Conservation (phyloP, 2,888 invertebrate genomes). For the Sinelater perroti region DNA sequence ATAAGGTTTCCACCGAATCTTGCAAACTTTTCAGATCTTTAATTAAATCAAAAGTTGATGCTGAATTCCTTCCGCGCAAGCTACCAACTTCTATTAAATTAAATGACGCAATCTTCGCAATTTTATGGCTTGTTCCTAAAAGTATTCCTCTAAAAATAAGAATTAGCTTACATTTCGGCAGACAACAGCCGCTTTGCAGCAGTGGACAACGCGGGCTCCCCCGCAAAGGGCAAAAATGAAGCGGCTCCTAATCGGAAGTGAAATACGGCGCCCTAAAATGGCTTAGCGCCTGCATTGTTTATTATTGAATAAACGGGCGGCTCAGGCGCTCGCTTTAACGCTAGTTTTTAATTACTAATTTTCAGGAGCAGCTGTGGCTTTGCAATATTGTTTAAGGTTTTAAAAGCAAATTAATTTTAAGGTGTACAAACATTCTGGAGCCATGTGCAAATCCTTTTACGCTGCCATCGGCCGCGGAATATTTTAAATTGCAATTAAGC, state of each 20-base stretch:
- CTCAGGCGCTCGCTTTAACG: conserved; percentile 15
- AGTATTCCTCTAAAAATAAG: conserved; percentile 29
- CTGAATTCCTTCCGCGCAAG: conserved; percentile 44
- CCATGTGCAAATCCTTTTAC: conserved; percentile 21
- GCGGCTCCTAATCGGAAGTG: conserved; percentile 4
- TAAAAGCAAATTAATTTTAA: conserved; percentile 27
- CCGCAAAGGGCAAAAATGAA: conserved; percentile 11
- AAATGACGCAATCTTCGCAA: conserved; percentile 43
- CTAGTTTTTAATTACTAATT: conserved; percentile 31
- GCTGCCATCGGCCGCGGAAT: neutral
- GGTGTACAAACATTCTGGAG: conserved; percentile 23
- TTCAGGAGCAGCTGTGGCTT: conserved; percentile 24
- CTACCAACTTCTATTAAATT: conserved; percentile 49
- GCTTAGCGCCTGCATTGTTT: conserved; percentile 14
- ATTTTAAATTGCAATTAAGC: conserved; percentile 17
- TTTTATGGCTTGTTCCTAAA: conserved; percentile 36
- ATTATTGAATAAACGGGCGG: conserved; percentile 16
- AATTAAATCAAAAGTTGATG: conserved; percentile 52
- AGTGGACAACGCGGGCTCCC: conserved; percentile 8
- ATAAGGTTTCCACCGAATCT: conserved; percentile 46
- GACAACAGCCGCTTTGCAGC: conserved; percentile 14
- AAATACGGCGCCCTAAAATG: conserved; percentile 10
- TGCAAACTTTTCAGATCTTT: conserved; percentile 50
- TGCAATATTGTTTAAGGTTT: conserved; percentile 29
- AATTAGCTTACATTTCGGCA: conserved; percentile 20